A percentile compares a stretch with the other conserved stretches of the same genome.
These are phyloP conservation scores for Dysidea cf. avara DNA, from an alignment of 37 sponge, comb jelly and placozoan species.

Conservation along the genomic window DNA sequence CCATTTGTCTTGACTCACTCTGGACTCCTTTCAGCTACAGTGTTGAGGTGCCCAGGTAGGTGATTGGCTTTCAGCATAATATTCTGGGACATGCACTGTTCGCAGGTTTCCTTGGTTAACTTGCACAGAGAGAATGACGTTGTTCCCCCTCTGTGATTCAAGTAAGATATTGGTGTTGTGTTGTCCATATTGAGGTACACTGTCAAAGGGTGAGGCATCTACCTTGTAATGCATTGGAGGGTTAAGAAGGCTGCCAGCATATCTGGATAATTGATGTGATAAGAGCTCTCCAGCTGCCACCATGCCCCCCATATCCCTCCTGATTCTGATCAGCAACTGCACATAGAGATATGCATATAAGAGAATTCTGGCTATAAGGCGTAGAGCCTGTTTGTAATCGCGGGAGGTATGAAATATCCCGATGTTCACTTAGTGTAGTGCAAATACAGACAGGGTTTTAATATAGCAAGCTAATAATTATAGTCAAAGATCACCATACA, in stretches of 20 bases:
- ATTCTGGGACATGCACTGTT: neutral
- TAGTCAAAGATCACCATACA: no score
- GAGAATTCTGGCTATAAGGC: no score
- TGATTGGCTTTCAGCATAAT: neutral
- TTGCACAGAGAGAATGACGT: neutral
- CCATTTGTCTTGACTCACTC: neutral
- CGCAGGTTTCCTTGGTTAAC: neutral
- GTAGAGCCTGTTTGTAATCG: no score
- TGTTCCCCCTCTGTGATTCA: constrained; percentile 12
- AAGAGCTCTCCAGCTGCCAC: neutral
- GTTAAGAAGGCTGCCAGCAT: constrained; percentile 7
- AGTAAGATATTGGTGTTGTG: neutral
- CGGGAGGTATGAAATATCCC: no score
- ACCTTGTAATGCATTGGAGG: neutral
- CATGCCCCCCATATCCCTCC: constrained; percentile 10
- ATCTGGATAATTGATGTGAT: constrained; percentile 14
- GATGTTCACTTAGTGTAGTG: no score
- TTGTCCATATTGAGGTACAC: constrained; percentile 10
- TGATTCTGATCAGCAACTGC: no score
- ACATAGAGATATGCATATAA: no score
- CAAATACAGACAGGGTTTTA: no score
- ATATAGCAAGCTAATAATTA: no score
- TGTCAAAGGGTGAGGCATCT: neutral
- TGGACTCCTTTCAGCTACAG: constrained; percentile 10
- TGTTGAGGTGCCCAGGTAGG: constrained; percentile 11